Conservation (phyloP, 2,113 vertebrate species). For the Cebidichthys violaceus region DNA sequence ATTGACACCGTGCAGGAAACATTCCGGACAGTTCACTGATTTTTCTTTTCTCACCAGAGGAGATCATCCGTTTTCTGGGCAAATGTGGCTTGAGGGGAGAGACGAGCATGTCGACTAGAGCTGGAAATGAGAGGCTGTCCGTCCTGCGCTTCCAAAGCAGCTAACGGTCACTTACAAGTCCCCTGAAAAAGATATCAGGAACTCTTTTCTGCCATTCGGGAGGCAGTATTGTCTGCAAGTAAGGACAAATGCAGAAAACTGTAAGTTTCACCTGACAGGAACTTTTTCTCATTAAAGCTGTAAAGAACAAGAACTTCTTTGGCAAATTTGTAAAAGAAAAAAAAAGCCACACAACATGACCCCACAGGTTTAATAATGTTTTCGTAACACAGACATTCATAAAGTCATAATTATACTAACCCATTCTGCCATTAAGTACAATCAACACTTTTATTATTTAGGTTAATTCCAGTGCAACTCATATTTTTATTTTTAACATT, state of each 20-base stretch:
- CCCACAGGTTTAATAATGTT: conserved; percentile 25
- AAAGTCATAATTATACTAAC: background rate
- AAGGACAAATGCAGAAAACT: no score
- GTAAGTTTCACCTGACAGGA: background rate
- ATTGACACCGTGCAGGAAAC: background rate
- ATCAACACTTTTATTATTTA: background rate
- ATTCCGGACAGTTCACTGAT: background rate
- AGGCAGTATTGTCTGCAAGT: no score
- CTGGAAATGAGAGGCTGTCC: conserved; percentile 74
- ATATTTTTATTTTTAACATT: background rate
- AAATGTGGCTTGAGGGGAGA: conserved; percentile 84
- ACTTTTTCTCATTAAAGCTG: background rate
- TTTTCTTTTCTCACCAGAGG: conserved; percentile 79
- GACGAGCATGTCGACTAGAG: background rate
- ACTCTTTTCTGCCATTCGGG: background rate
- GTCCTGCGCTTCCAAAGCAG: conserved; percentile 85
- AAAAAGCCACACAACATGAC: background rate
- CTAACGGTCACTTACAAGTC: background rate
- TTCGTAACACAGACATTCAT: background rate
- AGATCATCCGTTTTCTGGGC: conserved; percentile 86
- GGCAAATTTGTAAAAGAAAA: background rate
- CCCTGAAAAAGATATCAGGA: background rate
- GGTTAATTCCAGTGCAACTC: background rate
- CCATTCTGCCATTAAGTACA: background rate
- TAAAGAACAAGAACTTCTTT: background rate